Evolutionary conservation across 1,140 invertebrate species (phyloP).

Genomic region (Halesus radiatus): DNA sequence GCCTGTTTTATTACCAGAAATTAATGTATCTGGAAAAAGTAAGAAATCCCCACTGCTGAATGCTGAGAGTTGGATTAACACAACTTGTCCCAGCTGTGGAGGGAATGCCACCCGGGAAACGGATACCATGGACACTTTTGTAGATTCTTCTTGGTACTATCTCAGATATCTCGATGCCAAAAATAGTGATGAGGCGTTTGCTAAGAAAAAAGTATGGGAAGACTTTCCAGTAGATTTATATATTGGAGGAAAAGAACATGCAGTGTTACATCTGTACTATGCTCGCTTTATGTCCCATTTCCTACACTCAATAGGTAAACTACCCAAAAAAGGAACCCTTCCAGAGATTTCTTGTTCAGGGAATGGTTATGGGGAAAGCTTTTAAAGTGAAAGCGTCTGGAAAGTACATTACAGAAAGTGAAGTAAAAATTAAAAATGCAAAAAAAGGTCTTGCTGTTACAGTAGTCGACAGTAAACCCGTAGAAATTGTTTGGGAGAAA

Average conservation of each 20-base stretch:
- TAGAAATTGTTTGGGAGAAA: constrained; percentile 91
- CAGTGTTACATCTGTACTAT: constrained; percentile 96
- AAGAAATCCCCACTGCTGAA: constrained; percentile 70
- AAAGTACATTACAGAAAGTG: constrained; percentile 82
- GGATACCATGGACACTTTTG: constrained; percentile 99
- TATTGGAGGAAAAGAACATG: constrained; percentile 98
- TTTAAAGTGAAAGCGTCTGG: constrained; percentile 83
- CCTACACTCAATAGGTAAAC: constrained; percentile 82
- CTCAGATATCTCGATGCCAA: constrained; percentile 90
- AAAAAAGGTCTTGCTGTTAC: constrained; percentile 74
- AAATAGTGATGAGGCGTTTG: constrained; percentile 83
- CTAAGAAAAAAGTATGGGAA: constrained; percentile 72
- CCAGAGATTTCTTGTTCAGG: constrained; percentile 90
- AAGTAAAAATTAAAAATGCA: constrained; percentile 76
- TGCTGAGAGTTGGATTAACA: constrained; percentile 76
- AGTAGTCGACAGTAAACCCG: constrained; percentile 75
- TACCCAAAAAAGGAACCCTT: constrained; percentile 90
- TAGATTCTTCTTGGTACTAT: constrained; percentile 99
- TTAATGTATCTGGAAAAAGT: constrained; percentile 61
- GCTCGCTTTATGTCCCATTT: constrained; percentile 97
- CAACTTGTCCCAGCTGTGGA: constrained; percentile 85
- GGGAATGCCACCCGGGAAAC: constrained; percentile 84
- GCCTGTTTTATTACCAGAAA: constrained; percentile 82
- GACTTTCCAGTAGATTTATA: constrained; percentile 95
- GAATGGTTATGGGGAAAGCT: constrained; percentile 94